Base-by-base conservation (phyloP, 2,797 vertebrate species). In the Spheniscus humboldti region DNA sequence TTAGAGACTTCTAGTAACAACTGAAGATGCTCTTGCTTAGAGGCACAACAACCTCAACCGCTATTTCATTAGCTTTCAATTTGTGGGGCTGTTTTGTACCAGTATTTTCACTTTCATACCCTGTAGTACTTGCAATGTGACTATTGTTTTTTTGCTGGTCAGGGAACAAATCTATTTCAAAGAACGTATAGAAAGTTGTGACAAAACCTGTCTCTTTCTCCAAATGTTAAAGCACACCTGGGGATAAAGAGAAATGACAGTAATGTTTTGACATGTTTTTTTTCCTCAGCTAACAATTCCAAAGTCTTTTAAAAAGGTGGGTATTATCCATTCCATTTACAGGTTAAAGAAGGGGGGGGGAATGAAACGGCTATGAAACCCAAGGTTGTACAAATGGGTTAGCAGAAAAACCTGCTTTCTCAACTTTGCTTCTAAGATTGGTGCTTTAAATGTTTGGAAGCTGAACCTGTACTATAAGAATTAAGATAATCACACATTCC, bases 331-430 rank as follows among this genome's bases (percentile, higher is more conserved):
- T 20, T 31, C 14, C 7, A 41, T 23, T n/a, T 47, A 18, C 14
- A 72, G 19, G 11, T 41, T 35, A n/a, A 63, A 60, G 62, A 6
- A 16, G 52, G 1, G 0, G 3, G 1, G 7, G 10, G 4, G 2
- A n/a, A 67, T 20, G 7, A 66, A 88, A 71, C 11, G 43, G 13
- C 27, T 18, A 6, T 5, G 23, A 79, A 76, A 73, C 14, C 5
- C 23, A 66, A 43, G 6, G 25, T 1, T 45, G 13, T 16, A 59
- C 6, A n/a, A 59, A 62, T 1, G 3, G 10, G 7, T 18, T 30
- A 41, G 13, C 6, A 78, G 23, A 37, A 82, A 60, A 72, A 35
- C 6, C 4, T 22, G 8, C 16, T 37, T 83, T 31, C 37, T 71
- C 39, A 53, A 33, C 45, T n/a, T 35, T 9, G 8, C 22, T 52